phyloP scores from a whole-genome alignment of 2,888 invertebrate species.

The Napeogenes inachia region DNA sequence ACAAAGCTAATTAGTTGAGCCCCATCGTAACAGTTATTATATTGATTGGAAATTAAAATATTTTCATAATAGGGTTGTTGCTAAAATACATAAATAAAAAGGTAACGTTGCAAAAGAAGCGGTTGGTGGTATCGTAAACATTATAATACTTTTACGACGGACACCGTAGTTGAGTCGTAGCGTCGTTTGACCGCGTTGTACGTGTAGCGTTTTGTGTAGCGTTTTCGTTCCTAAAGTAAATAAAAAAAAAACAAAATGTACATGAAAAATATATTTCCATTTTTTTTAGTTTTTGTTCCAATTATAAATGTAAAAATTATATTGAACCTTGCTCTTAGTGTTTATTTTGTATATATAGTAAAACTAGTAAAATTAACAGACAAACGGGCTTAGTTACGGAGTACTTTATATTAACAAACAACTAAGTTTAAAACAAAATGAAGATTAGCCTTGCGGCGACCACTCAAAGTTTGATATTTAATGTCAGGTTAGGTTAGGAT shows the following conservation, averaged over 20 bases:
- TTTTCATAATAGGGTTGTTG: background rate
- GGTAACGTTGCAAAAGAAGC: conserved; percentile 17
- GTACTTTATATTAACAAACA: conserved; percentile 58
- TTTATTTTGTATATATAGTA: background rate
- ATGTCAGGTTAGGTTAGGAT: conserved; percentile 40
- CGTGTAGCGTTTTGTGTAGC: conserved; percentile 31
- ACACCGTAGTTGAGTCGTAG: conserved; percentile 29
- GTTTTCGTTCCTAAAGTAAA: conserved; percentile 31
- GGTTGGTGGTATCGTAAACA: conserved; percentile 45
- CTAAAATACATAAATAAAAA: background rate
- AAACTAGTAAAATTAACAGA: conserved; percentile 6
- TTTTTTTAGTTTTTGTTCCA: no score
- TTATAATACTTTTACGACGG: conserved; percentile 57
- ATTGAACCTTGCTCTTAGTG: no score
- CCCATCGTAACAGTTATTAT: no score
- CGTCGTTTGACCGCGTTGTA: conserved; percentile 39
- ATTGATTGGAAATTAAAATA: background rate
- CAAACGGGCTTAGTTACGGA: conserved; percentile 39
- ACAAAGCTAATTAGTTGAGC: no score
- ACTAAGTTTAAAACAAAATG: conserved; percentile 49
- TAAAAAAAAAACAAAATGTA: background rate
- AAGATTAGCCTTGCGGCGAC: conserved; percentile 47
- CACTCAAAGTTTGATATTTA: conserved; percentile 50
- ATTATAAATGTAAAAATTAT: no score
- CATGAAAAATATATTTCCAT: no score